These are phyloP conservation scores for Phymatocera aterrima DNA, from an alignment of 2,888 invertebrate genomes.

Conservation along the genomic window DNA sequence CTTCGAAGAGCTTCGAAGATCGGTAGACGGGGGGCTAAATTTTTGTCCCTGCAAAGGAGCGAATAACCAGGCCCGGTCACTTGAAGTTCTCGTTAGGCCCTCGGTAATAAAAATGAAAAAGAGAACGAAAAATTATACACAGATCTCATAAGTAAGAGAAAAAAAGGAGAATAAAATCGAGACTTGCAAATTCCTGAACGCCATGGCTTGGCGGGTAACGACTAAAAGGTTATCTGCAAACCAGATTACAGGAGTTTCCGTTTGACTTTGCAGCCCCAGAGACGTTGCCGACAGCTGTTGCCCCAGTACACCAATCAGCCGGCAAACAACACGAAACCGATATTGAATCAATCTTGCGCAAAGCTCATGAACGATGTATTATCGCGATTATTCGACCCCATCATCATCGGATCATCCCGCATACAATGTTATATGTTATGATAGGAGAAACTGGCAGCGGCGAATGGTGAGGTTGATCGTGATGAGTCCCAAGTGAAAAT, in stretches of 20 bases:
- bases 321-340: slow-evolving; percentile 12
- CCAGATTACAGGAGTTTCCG: slow-evolving; percentile 33
- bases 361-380: slow-evolving; percentile 25
- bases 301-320: slow-evolving; percentile 25
- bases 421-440: slow-evolving; percentile 9
- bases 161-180: background rate
- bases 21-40: background rate
- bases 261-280: slow-evolving; percentile 17
- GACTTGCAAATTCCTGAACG: slow-evolving; percentile 14
- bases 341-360: slow-evolving; percentile 38
- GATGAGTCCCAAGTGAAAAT: too few species aligned
- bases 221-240: slow-evolving; percentile 25
- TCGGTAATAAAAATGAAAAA: background rate
- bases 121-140: background rate
- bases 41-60: background rate
- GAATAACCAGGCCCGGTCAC: slow-evolving; percentile 8
- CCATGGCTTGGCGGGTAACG: slow-evolving; percentile 1
- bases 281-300: slow-evolving; percentile 33
- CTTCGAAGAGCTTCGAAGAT: slow-evolving; percentile 17
- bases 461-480: too few species aligned
- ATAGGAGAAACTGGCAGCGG: background rate
- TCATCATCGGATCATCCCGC: background rate
- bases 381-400: background rate
- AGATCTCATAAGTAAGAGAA: background rate
- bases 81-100: slow-evolving; percentile 26